Evolutionary conservation across 2,888 invertebrate species (phyloP).

Genomic region (Gortyna flavago): DNA sequence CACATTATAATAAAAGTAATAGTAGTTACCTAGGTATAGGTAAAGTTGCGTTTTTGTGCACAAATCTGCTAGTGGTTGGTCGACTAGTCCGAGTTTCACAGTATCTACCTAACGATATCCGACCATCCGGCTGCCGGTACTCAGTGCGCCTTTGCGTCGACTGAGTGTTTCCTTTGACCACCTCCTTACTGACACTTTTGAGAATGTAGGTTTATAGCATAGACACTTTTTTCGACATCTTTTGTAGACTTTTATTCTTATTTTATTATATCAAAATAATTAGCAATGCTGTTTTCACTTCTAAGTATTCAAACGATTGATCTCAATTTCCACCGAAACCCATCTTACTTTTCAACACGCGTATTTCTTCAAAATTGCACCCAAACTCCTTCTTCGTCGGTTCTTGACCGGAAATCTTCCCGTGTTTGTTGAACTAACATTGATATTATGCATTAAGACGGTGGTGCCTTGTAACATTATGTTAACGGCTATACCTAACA

Average conservation of each 20-base stretch:
- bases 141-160: neutral
- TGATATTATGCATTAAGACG: slow-evolving; percentile 3
- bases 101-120: slow-evolving; percentile 30
- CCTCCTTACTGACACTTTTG: neutral
- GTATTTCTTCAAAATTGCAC: neutral
- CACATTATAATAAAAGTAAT: too few species aligned
- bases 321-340: neutral
- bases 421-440: slow-evolving; percentile 10
- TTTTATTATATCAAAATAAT: neutral
- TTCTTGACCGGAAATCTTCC: neutral
- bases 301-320: neutral
- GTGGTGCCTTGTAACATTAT: slow-evolving; percentile 21
- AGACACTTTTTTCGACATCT: neutral
- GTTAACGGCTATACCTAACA: neutral
- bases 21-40: neutral
- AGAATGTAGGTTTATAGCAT: neutral
- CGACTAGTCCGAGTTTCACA: neutral
- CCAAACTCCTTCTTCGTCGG: neutral
- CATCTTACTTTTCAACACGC: neutral
- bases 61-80: neutral
- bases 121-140: slow-evolving; percentile 5
- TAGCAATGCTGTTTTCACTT: neutral
- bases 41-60: slow-evolving; percentile 1
- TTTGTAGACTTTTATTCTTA: neutral
- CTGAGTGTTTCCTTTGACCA: slow-evolving; percentile 15